Evolutionary conservation across 2,113 vertebrate species (phyloP).

Genomic region (Mystacornis crossleyi): DNA sequence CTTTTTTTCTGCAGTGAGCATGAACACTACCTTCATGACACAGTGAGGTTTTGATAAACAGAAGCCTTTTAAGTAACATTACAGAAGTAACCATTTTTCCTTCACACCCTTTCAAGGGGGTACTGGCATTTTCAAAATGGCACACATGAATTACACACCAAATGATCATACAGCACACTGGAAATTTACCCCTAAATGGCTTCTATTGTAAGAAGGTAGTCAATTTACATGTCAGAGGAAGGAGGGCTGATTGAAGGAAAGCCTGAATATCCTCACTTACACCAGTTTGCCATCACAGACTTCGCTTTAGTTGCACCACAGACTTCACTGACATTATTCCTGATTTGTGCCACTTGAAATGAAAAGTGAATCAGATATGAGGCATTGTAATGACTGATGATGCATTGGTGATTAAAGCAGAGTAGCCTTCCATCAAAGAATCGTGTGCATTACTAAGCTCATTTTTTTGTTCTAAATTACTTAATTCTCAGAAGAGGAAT

Average conservation of each 20-base stretch:
- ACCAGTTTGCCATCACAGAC: not conserved
- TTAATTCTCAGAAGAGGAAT: not conserved
- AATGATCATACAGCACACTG: constrained; percentile 38
- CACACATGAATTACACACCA: constrained; percentile 28
- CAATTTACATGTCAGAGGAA: constrained; percentile 59
- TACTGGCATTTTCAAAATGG: constrained; percentile 53
- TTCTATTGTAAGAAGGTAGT: constrained; percentile 46
- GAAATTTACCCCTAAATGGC: constrained; percentile 56
- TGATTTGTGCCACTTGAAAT: not conserved
- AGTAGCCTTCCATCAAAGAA: constrained; percentile 31
- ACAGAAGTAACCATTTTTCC: constrained; percentile 8
- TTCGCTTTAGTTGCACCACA: not conserved
- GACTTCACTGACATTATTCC: not conserved
- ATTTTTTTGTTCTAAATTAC: not conserved
- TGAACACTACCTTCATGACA: constrained; percentile 20
- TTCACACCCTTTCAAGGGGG: constrained; percentile 31
- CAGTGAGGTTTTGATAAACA: constrained; percentile 40
- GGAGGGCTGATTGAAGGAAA: constrained; percentile 17
- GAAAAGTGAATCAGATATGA: not conserved
- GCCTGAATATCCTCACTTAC: not conserved
- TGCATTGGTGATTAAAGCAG: constrained; percentile 6
- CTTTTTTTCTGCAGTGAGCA: constrained; percentile 53
- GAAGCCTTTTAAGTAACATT: constrained; percentile 48
- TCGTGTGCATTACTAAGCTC: not conserved
- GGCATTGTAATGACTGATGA: not conserved